Percentiles rank a stretch among this genome's conserved stretches.
phyloP scores from a whole-genome alignment of 1,140 invertebrate genomes.

The Magallana ariakensis region DNA sequence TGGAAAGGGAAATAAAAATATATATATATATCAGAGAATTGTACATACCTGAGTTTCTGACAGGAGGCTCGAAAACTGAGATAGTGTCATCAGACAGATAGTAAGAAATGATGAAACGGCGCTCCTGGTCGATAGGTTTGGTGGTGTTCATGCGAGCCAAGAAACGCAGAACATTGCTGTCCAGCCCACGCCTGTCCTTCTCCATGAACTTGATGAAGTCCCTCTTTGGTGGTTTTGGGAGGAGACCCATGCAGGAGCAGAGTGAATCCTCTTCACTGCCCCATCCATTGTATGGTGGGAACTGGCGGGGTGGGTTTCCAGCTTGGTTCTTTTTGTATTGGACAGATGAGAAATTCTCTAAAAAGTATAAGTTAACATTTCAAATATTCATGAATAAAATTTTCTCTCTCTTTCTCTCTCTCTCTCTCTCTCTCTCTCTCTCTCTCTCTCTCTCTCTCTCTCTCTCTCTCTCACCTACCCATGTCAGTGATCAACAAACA shows the following conservation, averaged over 20 bases:
- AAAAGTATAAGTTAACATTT: constrained; percentile 40
- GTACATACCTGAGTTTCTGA: constrained; percentile 87
- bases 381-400: constrained; percentile 18
- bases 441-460: no score
- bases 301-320: constrained; percentile 46
- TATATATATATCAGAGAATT: no score
- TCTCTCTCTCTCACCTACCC: no score
- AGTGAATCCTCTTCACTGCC: constrained; percentile 80
- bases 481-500: no score
- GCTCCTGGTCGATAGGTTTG: constrained; percentile 84
- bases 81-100: constrained; percentile 91
- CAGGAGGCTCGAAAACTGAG: constrained; percentile 87
- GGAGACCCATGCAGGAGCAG: constrained; percentile 76
- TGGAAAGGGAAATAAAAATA: no score
- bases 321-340: constrained; percentile 61
- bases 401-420: background rate
- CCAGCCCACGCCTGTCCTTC: constrained; percentile 83
- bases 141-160: constrained; percentile 87
- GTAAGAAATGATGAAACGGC: constrained; percentile 90
- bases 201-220: constrained; percentile 80
- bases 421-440: no score
- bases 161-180: constrained; percentile 90
- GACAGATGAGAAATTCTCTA: constrained; percentile 75
- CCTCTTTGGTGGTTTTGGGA: constrained; percentile 78
- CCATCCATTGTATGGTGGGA: constrained; percentile 80